Base-by-base conservation (phyloP, 2,113 vertebrate species). In the Hydropotes inermis region DNA sequence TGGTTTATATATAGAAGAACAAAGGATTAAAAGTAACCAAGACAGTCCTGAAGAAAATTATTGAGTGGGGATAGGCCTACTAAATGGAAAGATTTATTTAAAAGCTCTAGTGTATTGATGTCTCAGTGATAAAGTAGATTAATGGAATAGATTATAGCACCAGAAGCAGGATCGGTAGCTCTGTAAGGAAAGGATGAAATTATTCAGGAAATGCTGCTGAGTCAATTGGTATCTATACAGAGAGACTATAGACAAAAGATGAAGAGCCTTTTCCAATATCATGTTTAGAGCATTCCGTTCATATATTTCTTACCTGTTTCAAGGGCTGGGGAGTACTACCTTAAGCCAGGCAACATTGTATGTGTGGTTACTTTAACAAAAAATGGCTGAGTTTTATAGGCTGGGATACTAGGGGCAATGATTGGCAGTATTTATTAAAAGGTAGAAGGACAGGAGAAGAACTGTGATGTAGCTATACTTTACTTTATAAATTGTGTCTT, bases 1-100 rank as follows among this genome's bases (percentile, higher is more conserved):
- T 85, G 84, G 15, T 52, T 57, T 86, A 25, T 89, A 76, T 86
- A 4, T 95, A 30, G 33, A 52, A 89, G 36, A 91, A 55, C 58
- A 96, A 58, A 89, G 57, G 13, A 92, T 93, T 61, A n/a, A 94
- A 67, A 96, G 12, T 94, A 93, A 70, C 57, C 10, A 36, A 57
- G 36, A 78, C 17, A 94, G 19, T 95, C 7, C 43, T 92, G 27
- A 89, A 91, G 45, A 92, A 55, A 60, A 88, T 76, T 88, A 89
- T 36, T n/a, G 90, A 87, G 15, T 43, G 27, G 33, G 8, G 17
- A 82, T 97, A 76, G 21, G 12, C 43, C 60, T 50, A 33, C 23
- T 13, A 79, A 27, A 93, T 76, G 83, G 11, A 76, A 55, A 87
- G 58, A 81, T 52, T 82, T 97, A 60, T 11, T 94, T 83, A 88